Conservation (phyloP, 2,797 vertebrate species). For the Stomatorhinus walkeri region DNA sequence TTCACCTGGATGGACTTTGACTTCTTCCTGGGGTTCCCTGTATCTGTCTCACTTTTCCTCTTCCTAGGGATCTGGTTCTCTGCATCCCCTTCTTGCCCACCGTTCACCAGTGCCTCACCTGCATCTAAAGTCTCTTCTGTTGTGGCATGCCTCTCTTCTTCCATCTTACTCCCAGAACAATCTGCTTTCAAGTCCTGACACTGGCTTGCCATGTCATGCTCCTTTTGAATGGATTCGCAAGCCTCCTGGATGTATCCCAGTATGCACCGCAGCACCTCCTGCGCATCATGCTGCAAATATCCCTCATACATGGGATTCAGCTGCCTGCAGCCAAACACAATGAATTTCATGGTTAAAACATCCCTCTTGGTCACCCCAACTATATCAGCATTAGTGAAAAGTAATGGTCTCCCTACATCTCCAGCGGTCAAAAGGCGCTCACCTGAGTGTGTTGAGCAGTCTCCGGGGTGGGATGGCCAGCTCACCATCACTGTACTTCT, state of each 20-base stretch:
- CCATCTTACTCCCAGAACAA: background rate
- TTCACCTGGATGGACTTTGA: conserved; percentile 71
- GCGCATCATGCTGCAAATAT: conserved; percentile 92
- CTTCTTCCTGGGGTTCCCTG: conserved; percentile 86
- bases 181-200: conserved; percentile 3
- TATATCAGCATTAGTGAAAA: background rate
- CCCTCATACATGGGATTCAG: conserved; percentile 98
- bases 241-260: conserved; percentile 90
- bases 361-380: background rate
- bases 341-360: background rate
- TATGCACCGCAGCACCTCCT: conserved; percentile 94
- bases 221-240: conserved; percentile 81
- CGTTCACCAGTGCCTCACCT: conserved; percentile 23
- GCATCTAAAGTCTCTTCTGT: background rate
- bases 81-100: conserved; percentile 41
- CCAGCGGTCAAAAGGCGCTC: conserved; percentile 20
- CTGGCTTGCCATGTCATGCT: conserved; percentile 24
- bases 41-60: conserved; percentile 84
- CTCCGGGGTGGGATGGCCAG: conserved; percentile 83
- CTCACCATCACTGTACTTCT: conserved; percentile 75
- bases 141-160: conserved; percentile 16
- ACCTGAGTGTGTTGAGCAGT: conserved; percentile 88
- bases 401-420: background rate
- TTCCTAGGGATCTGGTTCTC: conserved; percentile 74
- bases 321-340: conserved; percentile 61